Base-by-base conservation (phyloP, 2,888 invertebrate genomes). In the Lepetodrilus schrolli region DNA sequence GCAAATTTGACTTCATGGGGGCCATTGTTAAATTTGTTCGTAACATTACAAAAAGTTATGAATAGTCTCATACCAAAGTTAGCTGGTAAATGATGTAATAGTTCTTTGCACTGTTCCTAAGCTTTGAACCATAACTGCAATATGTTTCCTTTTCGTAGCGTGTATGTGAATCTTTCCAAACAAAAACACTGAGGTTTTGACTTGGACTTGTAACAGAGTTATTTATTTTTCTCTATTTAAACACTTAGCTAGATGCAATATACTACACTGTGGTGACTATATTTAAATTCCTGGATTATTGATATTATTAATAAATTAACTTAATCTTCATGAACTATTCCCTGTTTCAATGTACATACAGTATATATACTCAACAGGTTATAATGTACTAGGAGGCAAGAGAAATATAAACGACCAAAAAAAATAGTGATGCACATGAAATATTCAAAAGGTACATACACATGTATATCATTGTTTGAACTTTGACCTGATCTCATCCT, bases 171-270 rank as follows among this genome's bases (percentile, higher is more conserved):
- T 43, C 2, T 5, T 17, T 43, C 2, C 43, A 7, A 17, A 43
- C 13, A 43, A 43, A 13, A 43, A 13, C 43, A 43, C 17, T 17
- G 43, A 43, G 43, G 43, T 13, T 1, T 34, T 58, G 34, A 58
- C 58, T 58, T 43, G 17, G 17, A 38, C n/a, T n/a, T n/a, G n/a
- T 48, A 51, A 58, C n/a, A 58, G 34, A 58, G 58, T 30, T 58
- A 58, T 58, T 58, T 58, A 58, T 58, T 58, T 58, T 58, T 58
- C 10, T 23, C 58, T 58, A 58, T 58, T 58, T 58, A 58, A 58
- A 26, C 10, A n/a, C 30, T 20, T 58, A 58, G 58, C 17, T 58
- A 58, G 58, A 7, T 23, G 17, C 34, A 13, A 17, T 23, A 23
- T 58, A 10, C 43, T 43, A 10, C 17, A 3, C 26, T 58, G 30